These are phyloP conservation scores for Hartigia nigra DNA, from an alignment of 2,888 invertebrate genomes.

Conservation along the genomic window DNA sequence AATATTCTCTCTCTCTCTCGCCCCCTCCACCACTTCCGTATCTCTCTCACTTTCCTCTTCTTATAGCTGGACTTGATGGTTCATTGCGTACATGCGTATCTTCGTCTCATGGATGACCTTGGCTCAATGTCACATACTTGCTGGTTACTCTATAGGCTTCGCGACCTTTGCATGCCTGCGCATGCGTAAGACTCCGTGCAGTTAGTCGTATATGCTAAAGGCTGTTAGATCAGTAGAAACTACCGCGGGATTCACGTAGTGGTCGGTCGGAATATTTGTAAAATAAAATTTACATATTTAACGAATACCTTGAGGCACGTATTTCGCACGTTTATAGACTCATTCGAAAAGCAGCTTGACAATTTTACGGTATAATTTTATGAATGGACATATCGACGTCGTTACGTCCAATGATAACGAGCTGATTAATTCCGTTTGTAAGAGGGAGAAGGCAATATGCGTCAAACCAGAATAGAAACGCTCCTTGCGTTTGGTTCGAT, in stretches of 20 bases:
- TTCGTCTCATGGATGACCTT: slow-evolving; percentile 43
- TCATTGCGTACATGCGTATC: slow-evolving; percentile 20
- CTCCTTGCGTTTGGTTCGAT: background rate
- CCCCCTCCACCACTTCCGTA: background rate
- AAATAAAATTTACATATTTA: background rate
- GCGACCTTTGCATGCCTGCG: background rate
- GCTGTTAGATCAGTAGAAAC: background rate
- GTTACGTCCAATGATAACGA: background rate
- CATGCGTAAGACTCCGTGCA: background rate
- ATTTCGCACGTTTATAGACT: background rate
- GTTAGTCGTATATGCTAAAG: background rate
- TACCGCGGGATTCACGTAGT: background rate
- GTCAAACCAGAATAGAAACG: background rate
- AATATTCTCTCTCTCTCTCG: background rate
- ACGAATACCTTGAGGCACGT: background rate
- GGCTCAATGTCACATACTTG: slow-evolving; percentile 50
- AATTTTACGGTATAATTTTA: background rate
- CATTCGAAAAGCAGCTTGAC: background rate
- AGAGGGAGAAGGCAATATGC: background rate
- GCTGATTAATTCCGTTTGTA: background rate
- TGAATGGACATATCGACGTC: background rate
- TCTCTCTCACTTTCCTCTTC: background rate
- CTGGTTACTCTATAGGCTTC: slow-evolving; percentile 22
- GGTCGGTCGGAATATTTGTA: background rate
- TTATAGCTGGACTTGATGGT: background rate